Evolutionary conservation across 2,888 invertebrate species (phyloP).

Genomic region (Tinea trinotella): DNA sequence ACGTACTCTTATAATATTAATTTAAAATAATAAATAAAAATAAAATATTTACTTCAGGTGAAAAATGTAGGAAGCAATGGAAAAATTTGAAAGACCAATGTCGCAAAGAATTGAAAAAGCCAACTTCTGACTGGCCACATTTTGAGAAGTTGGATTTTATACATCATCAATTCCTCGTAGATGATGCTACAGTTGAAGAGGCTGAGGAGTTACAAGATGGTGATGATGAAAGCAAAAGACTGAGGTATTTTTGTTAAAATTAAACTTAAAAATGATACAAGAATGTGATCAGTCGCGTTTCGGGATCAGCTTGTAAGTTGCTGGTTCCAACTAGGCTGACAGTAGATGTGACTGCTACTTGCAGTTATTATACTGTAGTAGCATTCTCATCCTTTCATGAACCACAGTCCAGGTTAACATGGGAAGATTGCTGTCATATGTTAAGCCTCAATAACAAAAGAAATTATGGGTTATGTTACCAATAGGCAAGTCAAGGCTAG

Average conservation of each 20-base stretch:
- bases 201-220: constrained; percentile 27
- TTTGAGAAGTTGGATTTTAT: constrained; percentile 56
- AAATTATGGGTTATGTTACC: no score
- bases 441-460: no score
- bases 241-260: no score
- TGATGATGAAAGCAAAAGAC: constrained; percentile 3
- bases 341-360: no score
- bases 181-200: constrained; percentile 41
- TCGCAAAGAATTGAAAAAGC: constrained; percentile 63
- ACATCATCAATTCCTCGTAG: constrained; percentile 55
- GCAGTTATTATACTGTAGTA: no score
- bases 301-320: no score
- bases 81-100: constrained; percentile 66
- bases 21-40: background rate
- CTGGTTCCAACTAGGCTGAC: no score
- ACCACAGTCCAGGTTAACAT: no score
- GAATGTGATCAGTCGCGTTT: no score
- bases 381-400: no score
- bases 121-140: constrained; percentile 61
- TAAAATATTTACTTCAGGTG: constrained; percentile 39
- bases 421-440: no score
- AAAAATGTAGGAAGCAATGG: constrained; percentile 64
- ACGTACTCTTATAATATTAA: background rate
- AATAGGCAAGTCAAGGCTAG: no score
- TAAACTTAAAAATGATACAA: background rate